phyloP scores from a whole-genome alignment of 2,888 invertebrate genomes.

The Hoplodrina ambigua region DNA sequence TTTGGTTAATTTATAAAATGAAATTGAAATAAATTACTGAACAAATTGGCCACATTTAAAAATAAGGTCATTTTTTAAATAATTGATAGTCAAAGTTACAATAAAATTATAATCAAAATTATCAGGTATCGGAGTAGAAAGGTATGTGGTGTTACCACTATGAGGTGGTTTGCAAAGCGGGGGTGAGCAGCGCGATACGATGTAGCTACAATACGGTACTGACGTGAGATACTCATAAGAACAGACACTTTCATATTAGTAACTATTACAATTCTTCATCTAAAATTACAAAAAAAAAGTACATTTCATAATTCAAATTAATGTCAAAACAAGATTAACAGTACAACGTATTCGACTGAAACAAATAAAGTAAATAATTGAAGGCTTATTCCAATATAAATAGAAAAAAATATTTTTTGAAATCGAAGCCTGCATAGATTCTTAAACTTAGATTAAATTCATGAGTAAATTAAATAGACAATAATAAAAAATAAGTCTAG shows the following conservation, averaged over 20 bases:
- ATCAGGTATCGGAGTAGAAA: slow-evolving; percentile 42
- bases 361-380: slow-evolving; percentile 10
- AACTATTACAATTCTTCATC: slow-evolving; percentile 12
- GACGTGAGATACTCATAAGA: background rate
- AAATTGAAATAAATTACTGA: slow-evolving; percentile 26
- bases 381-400: slow-evolving; percentile 36
- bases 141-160: background rate
- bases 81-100: slow-evolving; percentile 15
- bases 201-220: background rate
- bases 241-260: background rate
- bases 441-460: slow-evolving; percentile 13
- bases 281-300: slow-evolving; percentile 39
- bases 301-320: slow-evolving; percentile 38
- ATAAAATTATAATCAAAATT: background rate
- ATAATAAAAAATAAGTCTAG: slow-evolving; percentile 16
- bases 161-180: slow-evolving; percentile 1
- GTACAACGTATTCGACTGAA: background rate
- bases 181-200: slow-evolving; percentile 9
- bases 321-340: slow-evolving; percentile 34
- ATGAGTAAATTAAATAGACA: slow-evolving; percentile 33
- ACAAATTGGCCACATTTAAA: slow-evolving; percentile 9
- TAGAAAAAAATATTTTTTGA: slow-evolving; percentile 30
- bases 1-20: slow-evolving; percentile 29
- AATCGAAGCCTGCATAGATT: slow-evolving; percentile 29
- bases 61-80: slow-evolving; percentile 6